These are phyloP conservation scores for Sylvicapra grimmia DNA, from an alignment of 2,113 vertebrate species.

Conservation along the genomic window DNA sequence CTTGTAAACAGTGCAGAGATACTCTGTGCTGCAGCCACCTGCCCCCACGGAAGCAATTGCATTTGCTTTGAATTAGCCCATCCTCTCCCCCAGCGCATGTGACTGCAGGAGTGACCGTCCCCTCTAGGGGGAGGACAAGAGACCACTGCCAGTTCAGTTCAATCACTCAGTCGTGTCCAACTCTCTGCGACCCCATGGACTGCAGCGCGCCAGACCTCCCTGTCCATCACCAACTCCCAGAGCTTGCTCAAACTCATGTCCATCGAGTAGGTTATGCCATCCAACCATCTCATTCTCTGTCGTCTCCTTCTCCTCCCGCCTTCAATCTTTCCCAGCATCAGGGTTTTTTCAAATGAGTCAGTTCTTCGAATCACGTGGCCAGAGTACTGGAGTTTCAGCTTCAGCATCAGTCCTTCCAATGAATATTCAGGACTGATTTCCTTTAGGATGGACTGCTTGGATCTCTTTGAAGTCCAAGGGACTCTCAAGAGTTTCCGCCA, in stretches of 20 bases:
- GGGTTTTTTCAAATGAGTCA: background rate
- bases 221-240: background rate
- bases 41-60: background rate
- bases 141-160: background rate
- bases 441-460: background rate
- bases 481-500: background rate
- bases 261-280: background rate
- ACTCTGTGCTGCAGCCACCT: background rate
- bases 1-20: background rate
- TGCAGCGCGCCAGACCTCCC: background rate
- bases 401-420: background rate
- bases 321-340: background rate
- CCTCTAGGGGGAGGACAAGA: background rate
- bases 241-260: background rate
- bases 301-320: background rate
- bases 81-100: background rate
- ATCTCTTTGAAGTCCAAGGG: background rate
- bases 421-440: background rate
- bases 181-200: background rate
- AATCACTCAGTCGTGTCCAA: fast-evolving
- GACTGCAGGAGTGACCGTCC: background rate
- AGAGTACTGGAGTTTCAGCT: background rate
- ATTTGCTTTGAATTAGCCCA: background rate
- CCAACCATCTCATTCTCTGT: background rate
- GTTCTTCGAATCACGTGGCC: background rate